Conservation (phyloP, 2,113 vertebrate genomes). For the Hemiprocne comata region DNA sequence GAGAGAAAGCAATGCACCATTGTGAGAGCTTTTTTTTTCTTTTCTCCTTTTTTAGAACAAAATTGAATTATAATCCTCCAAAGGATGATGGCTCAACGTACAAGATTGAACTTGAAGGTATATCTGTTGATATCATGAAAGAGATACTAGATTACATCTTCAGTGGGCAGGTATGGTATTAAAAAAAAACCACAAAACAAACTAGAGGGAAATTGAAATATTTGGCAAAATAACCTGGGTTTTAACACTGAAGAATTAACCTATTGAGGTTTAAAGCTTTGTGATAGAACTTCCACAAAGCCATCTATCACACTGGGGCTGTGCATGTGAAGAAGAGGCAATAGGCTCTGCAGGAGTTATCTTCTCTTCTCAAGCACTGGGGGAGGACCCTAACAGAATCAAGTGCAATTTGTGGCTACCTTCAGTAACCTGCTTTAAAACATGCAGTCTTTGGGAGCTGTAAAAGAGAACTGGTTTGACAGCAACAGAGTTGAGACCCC, state of each 20-base stretch:
- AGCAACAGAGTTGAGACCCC: neutral
- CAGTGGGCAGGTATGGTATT: slow-evolving; percentile 89
- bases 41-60: slow-evolving; percentile 83
- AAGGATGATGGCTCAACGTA: slow-evolving; percentile 94
- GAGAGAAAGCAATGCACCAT: neutral
- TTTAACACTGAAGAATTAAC: neutral
- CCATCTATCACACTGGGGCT: neutral
- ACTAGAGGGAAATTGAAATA: neutral
- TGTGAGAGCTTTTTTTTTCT: neutral
- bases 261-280: neutral
- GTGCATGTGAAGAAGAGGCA: neutral
- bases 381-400: neutral
- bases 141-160: slow-evolving; percentile 98
- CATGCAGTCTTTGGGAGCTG: neutral
- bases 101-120: slow-evolving; percentile 94
- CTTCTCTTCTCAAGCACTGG: fast-evolving
- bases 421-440: neutral
- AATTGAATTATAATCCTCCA: slow-evolving; percentile 97
- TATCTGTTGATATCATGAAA: slow-evolving; percentile 93
- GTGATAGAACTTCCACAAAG: neutral
- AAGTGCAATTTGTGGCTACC: neutral
- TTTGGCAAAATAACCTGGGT: neutral
- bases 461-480: neutral
- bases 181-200: neutral
- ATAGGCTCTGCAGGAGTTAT: neutral